Percentiles rank a stretch among this genome's conserved stretches.
These are phyloP conservation scores for Heterochromis multidens DNA, from an alignment of 2,113 vertebrate species.

Conservation along the genomic window DNA sequence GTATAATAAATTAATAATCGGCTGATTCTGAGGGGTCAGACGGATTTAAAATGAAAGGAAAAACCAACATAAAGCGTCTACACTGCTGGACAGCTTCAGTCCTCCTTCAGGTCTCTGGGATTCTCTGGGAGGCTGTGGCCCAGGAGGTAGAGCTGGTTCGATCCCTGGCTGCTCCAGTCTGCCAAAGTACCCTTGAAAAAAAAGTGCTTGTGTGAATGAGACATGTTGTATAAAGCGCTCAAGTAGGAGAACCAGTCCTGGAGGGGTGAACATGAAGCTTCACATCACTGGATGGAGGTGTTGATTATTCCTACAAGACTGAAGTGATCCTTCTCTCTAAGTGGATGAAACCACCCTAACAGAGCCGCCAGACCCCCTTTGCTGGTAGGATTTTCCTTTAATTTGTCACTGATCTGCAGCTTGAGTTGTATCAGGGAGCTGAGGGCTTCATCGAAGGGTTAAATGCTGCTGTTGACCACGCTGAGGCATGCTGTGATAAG, in stretches of 20 bases:
- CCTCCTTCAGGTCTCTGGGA: too few relatives aligned
- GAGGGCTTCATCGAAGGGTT: neutral
- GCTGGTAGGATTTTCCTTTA: neutral
- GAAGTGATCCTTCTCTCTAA: neutral
- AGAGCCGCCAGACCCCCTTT: neutral
- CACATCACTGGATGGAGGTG: neutral
- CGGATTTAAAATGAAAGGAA: too few relatives aligned
- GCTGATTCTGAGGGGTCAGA: too few relatives aligned
- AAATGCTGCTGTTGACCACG: constrained; percentile 81
- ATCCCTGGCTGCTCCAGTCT: neutral
- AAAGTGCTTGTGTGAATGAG: neutral
- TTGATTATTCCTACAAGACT: neutral
- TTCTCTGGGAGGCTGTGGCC: too few relatives aligned
- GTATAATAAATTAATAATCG: too few relatives aligned
- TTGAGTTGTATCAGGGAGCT: neutral
- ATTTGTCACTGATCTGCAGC: neutral
- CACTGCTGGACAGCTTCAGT: too few relatives aligned
- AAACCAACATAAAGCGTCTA: too few relatives aligned
- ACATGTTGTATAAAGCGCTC: neutral
- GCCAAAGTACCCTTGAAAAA: too few relatives aligned
- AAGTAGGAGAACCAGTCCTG: neutral
- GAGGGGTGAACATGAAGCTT: neutral
- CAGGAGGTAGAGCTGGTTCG: too few relatives aligned
- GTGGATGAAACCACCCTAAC: neutral
- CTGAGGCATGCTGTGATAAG: constrained; percentile 88